These are phyloP conservation scores for Tineola bisselliella DNA, from an alignment of 2,888 invertebrate species.

Conservation along the genomic window DNA sequence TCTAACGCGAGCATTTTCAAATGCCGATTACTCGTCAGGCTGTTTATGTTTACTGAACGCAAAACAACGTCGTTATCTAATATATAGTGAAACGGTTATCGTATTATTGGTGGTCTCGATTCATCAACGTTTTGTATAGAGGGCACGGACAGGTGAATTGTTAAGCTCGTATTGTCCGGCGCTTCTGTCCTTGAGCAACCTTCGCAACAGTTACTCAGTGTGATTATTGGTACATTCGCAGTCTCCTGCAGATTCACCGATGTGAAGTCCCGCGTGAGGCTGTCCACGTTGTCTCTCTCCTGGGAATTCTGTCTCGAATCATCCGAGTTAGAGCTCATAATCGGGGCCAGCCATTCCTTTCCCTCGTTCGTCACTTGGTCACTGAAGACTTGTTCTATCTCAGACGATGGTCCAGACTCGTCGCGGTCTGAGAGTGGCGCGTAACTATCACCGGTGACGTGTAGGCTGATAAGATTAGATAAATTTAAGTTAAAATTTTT, in stretches of 20 bases:
- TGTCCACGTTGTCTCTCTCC: conserved; percentile 30
- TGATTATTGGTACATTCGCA: conserved; percentile 55
- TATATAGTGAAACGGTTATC: conserved; percentile 21
- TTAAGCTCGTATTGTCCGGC: conserved; percentile 43
- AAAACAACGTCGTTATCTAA: background rate
- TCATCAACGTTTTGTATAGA: conserved; percentile 49
- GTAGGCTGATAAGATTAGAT: conserved; percentile 45
- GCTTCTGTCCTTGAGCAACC: conserved; percentile 30
- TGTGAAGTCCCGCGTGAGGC: conserved; percentile 42
- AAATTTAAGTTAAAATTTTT: conserved; percentile 47
- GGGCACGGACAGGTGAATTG: conserved; percentile 55
- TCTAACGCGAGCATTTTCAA: conserved; percentile 56
- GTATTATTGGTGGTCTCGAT: conserved; percentile 59
- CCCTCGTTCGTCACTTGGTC: conserved; percentile 40
- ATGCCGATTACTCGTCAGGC: conserved; percentile 10
- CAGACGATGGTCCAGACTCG: conserved; percentile 36
- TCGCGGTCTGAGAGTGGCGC: conserved; percentile 35
- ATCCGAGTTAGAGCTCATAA: conserved; percentile 52
- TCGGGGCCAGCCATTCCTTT: conserved; percentile 59
- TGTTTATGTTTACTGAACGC: background rate
- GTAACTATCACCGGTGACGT: conserved; percentile 45
- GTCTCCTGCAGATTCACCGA: conserved; percentile 46
- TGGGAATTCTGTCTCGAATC: conserved; percentile 21
- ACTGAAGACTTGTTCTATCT: conserved; percentile 31
- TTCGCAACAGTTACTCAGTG: conserved; percentile 61